Base-by-base conservation (phyloP, 1,140 invertebrate species). In the Campodea augens region DNA sequence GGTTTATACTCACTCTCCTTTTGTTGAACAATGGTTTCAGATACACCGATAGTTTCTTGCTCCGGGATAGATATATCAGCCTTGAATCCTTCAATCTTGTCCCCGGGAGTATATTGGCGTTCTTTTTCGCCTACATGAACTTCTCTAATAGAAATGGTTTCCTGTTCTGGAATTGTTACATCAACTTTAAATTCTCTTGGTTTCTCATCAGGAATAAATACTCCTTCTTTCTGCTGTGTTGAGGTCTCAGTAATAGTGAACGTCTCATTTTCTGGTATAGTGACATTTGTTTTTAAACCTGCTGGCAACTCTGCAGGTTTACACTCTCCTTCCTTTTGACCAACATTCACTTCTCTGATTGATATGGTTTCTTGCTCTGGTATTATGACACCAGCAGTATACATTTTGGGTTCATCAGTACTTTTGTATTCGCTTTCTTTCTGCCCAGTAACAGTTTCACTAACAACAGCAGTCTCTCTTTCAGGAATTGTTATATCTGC, bases 261-360 rank as follows among this genome's bases (percentile, higher is more conserved):
- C 45, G 73, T 67, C 58, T 81, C 72, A 50, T 66, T 70, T n/a
- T 67, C 62, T 18, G 70, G 68, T 25, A 83, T 52, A 47, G 65
- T 65, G 15, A 76, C n/a, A 41, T 66, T 62, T 25, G 76, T 77
- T 53, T 61, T 68, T 61, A 78, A 76, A 41, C 52, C 53, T 12
- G 63, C 57, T 13, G 75, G 78, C 44, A 74, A 51, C 53, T 58
- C 63, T 37, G 59, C 61, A 4, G 66, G 58, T 2, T 61, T 46
- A 43, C 76, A 72, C 42, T 67, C 53, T n/a, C 73, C 73, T 70
- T 81, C 74, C 56, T 70, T 66, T 64, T 81, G 73, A 50, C 72
- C 37, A 1, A 29, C 15, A 13, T 39, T 20, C 1, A 48, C 47
- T n/a, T 45, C 43, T 27, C 27, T n/a, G 21, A 48, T 43, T 4